Evolutionary conservation across 1,140 invertebrate species (phyloP), one percentile per base, ranked within the genome.

Genomic region (Ips nitidus): DNA sequence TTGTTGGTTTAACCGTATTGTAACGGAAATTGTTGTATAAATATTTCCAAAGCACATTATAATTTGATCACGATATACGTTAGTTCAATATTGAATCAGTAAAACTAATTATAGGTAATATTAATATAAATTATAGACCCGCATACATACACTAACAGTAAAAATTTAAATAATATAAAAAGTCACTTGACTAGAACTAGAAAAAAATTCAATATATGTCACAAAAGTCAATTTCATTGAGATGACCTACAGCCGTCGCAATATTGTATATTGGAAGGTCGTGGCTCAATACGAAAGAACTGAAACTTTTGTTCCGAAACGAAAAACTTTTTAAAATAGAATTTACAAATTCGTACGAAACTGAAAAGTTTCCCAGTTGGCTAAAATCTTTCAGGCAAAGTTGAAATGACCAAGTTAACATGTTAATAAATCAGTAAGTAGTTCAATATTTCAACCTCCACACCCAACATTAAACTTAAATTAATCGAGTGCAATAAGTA

Each of bases 241-340:
- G 22, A 56, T 56, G 53, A 56, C 53, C 53, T 56, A 38, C 53
- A 56, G n/a, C 53, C 53, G 53, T 56, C 39, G 53, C n/a, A n/a
- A 37, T 56, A 36, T 56, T 37, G n/a, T 39, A 56, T 56, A 56
- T 56, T 56, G 53, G 37, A 56, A 56, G 53, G 53, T 56, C 53
- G 53, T 56, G 53, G n/a, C 53, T 56, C 53, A 56, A 56, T 22
- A 38, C 22, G 53, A 56, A 56, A 56, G n/a, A 37, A 36, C 42
- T 41, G 5, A 59, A 59, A 59, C 6, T 59, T 59, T 59, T 59
- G 41, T 59, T 59, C 42, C 57, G 22, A 40, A 4, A 56, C 22
- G 41, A 22, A 38, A 36, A 59, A 59, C 57, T 59, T 59, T 59
- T 59, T 41, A 59, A 59, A 59, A 59, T 59, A 8, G 37, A 59